A percentile compares a stretch with the other conserved stretches of the same genome.
phyloP scores from a whole-genome alignment of 2,888 invertebrate species.

The Meta bourneti region DNA sequence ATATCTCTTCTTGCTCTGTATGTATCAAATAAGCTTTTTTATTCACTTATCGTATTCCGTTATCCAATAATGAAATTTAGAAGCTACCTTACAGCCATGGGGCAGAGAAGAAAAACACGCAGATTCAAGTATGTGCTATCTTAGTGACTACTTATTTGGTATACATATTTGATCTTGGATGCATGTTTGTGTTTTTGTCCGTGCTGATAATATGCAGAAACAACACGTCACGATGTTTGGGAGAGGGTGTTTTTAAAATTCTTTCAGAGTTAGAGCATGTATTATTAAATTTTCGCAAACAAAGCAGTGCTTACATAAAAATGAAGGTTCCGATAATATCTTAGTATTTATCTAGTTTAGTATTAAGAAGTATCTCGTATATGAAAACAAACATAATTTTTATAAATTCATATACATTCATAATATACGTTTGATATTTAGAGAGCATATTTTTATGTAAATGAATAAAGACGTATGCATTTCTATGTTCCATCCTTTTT shows the following conservation, averaged over 20 bases:
- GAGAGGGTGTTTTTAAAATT: neutral
- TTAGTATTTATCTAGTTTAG: no score
- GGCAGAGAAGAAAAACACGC: constrained; percentile 1
- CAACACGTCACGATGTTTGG: neutral
- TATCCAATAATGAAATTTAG: constrained; percentile 24
- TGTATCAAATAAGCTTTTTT: neutral
- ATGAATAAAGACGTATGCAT: no score
- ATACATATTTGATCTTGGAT: constrained; percentile 21
- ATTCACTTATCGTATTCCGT: neutral
- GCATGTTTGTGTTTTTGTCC: neutral
- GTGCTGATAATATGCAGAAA: neutral
- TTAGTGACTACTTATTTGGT: constrained; percentile 8
- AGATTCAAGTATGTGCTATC: neutral
- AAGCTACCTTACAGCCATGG: constrained; percentile 1
- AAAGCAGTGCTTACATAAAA: no score
- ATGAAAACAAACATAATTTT: no score
- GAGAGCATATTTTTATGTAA: no score
- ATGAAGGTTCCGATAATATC: no score
- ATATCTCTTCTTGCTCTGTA: neutral
- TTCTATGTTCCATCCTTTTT: no score
- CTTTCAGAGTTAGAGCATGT: neutral
- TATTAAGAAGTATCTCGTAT: no score
- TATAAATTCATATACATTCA: no score
- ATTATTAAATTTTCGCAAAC: neutral
- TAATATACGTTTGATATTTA: no score